Evolutionary conservation across 2,797 vertebrate species (phyloP).

Genomic region (Nyctibius grandis): DNA sequence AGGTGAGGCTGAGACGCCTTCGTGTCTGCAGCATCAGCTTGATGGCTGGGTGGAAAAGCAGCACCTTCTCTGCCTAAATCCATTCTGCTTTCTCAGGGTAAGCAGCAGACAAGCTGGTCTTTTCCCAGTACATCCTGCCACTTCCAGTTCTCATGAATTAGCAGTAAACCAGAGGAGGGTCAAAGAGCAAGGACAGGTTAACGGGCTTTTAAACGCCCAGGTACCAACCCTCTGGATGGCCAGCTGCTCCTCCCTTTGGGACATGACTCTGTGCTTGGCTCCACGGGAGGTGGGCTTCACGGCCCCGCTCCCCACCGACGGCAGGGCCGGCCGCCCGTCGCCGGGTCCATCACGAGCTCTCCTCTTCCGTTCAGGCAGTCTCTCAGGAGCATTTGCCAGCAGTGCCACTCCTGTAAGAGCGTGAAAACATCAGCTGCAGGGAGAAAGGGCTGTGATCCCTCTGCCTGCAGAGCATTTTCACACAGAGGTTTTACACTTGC

Average conservation of each 20-base stretch:
- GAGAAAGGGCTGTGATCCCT: not conserved
- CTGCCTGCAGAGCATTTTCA: not conserved
- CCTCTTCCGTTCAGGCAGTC: slow-evolving; percentile 83
- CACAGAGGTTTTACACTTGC: not conserved
- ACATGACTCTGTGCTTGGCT: slow-evolving; percentile 82
- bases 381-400: slow-evolving; percentile 90
- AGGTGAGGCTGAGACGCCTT: not conserved
- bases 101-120: not conserved
- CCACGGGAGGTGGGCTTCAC: slow-evolving; percentile 80
- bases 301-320: slow-evolving; percentile 51
- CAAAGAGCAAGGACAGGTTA: not conserved
- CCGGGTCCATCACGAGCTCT: slow-evolving; percentile 70
- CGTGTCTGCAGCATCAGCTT: fast-evolving
- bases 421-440: not conserved
- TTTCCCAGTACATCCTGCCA: not conserved
- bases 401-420: slow-evolving; percentile 85
- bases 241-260: slow-evolving; percentile 88
- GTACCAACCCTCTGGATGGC: slow-evolving; percentile 84
- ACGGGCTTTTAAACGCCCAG: fast-evolving
- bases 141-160: fast-evolving
- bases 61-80: not conserved
- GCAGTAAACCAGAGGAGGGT: not conserved
- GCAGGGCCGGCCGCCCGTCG: slow-evolving; percentile 71
- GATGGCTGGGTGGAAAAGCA: not conserved
- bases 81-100: no score